Evolutionary conservation across 2,113 vertebrate species (phyloP), one percentile per base, ranked within the genome.

Genomic region (Larimichthys polyactis): DNA sequence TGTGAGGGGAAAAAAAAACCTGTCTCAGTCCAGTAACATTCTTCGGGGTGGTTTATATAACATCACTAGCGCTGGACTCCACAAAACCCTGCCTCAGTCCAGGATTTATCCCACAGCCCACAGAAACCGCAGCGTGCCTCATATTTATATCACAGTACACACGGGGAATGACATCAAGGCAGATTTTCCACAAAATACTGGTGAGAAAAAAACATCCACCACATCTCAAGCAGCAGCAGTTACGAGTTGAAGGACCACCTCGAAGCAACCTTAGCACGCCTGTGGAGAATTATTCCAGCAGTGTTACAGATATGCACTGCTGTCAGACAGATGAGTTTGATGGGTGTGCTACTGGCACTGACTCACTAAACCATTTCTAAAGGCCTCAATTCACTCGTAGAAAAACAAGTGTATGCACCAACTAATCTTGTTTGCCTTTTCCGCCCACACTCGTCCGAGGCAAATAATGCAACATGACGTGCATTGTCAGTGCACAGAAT

Each of bases 391-490:
- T 89, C 79, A 79, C 79, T 85, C 71, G 11, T 0, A 78, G 79
- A 75, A 87, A 90, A 90, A 87, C 90, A 88, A 83, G 83, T 36
- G 79, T 90, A 87, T 70, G 83, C 78, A 79, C 85, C 87, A 75
- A 81, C 82, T 91, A 90, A 94, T 92, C 85, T 78, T 78, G 79
- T 93, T 92, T 86, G 83, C 79, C 87, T 91, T 90, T 88, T 81
- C 87, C 89, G 55, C 88, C 87, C 88, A 86, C 90, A 80, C 85
- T 79, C 76, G 66, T 86, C 81, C 84, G 70, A 80, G 63, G 78
- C 84, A 91, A 89, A 89, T 85, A 91, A 91, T 89, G 66, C 81
- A 87, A 83, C 85, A 81, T 90, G 92, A 88, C 88, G 72, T 85
- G 84, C 54, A 89, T 90, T 91, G 91, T 91, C 83, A 86, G 73